A percentile compares a stretch with the other conserved stretches of the same genome.
Conservation (phyloP, 1,140 invertebrate species). For the Vanessa atalanta region DNA sequence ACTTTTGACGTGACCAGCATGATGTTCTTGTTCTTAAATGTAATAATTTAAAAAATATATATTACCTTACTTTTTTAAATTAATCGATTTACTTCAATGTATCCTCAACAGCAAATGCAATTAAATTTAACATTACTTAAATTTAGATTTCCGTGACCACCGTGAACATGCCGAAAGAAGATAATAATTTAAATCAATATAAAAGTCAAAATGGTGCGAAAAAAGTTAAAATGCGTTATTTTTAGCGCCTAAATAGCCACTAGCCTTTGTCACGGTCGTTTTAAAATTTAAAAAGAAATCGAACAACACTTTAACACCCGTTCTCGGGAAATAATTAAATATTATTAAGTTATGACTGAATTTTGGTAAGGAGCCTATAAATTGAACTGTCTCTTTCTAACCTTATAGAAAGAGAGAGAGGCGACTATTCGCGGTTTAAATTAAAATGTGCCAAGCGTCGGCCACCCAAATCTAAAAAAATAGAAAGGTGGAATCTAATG, state of each 20-base stretch:
- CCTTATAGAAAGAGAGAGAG: conserved; percentile 27
- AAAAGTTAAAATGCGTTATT: conserved; percentile 45
- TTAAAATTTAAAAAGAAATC: conserved; percentile 46
- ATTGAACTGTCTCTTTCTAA: conserved; percentile 39
- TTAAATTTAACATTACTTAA: no score
- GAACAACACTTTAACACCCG: conserved; percentile 45
- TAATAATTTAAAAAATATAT: no score
- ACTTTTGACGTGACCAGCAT: no score
- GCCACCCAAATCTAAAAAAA: conserved; percentile 51
- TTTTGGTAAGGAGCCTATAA: conserved; percentile 41
- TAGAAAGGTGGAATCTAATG: conserved; percentile 1
- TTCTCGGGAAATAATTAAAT: conserved; percentile 54
- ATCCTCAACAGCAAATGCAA: no score
- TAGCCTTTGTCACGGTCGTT: conserved; percentile 65
- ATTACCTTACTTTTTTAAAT: no score
- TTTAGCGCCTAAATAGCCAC: conserved; percentile 62
- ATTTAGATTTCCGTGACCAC: conserved; percentile 1
- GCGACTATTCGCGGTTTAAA: conserved; percentile 38
- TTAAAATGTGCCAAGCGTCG: conserved; percentile 44
- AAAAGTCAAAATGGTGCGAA: conserved; percentile 48
- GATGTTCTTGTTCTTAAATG: no score
- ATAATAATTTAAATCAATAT: conserved; percentile 49
- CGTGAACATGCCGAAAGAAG: conserved; percentile 13
- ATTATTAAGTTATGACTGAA: conserved; percentile 63
- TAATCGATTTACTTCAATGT: no score